Conservation (phyloP, 2,888 invertebrate genomes). For the Drosophila limbata region DNA sequence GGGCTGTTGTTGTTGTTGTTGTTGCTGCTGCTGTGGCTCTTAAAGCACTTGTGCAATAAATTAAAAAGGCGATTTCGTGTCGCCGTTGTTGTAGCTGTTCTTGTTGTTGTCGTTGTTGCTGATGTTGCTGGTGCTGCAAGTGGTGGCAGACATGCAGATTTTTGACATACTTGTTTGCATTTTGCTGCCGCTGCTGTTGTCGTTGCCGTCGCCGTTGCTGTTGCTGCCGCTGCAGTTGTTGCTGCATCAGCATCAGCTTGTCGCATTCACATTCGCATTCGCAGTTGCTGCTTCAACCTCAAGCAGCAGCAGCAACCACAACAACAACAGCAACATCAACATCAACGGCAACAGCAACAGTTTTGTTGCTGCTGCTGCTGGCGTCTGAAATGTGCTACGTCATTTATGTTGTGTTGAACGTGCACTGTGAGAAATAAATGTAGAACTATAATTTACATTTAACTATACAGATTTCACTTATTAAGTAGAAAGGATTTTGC, state of each 20-base stretch:
- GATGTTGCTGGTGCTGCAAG: conserved; percentile 64
- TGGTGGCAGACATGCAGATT: conserved; percentile 82
- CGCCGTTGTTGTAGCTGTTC: conserved; percentile 56
- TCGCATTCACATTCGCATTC: conserved; percentile 42
- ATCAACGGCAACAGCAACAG: conserved; percentile 23
- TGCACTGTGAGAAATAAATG: conserved; percentile 53
- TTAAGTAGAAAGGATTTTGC: too few species aligned
- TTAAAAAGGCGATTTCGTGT: conserved; percentile 80
- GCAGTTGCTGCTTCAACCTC: conserved; percentile 35
- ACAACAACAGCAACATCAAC: conserved; percentile 6
- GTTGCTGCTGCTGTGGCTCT: conserved; percentile 63
- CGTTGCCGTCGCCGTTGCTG: conserved; percentile 61
- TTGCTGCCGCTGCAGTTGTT: conserved; percentile 38
- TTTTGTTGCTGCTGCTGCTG: conserved; percentile 42
- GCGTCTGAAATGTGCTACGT: conserved; percentile 65
- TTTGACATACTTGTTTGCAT: conserved; percentile 82
- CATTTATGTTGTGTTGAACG: conserved; percentile 56
- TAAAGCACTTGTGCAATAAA: conserved; percentile 81
- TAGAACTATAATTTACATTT: background rate
- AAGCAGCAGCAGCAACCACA: conserved; percentile 24
- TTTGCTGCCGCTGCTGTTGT: conserved; percentile 73
- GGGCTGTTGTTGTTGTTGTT: conserved; percentile 34
- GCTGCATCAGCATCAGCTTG: conserved; percentile 43
- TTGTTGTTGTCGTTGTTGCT: conserved; percentile 30
- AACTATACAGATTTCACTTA: background rate